Evolutionary conservation across 2,888 invertebrate species (phyloP), one percentile per base, ranked within the genome.

Genomic region (Gasteruption jaculator): DNA sequence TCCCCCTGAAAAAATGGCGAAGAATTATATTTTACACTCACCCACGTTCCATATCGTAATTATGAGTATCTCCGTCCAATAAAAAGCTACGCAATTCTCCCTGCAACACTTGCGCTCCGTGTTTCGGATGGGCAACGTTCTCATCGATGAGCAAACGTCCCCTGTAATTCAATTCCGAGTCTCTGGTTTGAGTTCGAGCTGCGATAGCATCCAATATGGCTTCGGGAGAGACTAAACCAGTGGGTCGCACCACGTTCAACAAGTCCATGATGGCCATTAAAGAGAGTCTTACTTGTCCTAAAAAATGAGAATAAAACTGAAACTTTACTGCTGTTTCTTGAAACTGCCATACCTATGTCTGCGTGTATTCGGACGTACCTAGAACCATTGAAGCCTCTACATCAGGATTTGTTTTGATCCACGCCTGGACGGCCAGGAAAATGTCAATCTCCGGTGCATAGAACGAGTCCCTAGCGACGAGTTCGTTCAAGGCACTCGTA

Each of bases 361-460:
- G n/a, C n/a, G n/a, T n/a, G n/a, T n/a, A n/a, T n/a, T n/a, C n/a
- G 18, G n/a, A 43, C 48, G 44, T 45, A 67, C 69, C 53, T 50
- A 70, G 53, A 35, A 69, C 59, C 36, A 53, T 49, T 19, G 56
- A 52, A 4, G 52, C 32, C 25, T 65, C 80, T 59, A 76, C 76
- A 47, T 79, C 78, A 44, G 81, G 77, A 74, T 94, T 93, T 19
- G 82, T 80, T 53, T 81, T 82, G 55, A 87, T 85, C 96, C 96
- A 97, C 42, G 76, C 79, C 66, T 83, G 81, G 0, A 96, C 89
- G 0, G 92, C 90, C 57, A 82, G 78, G 74, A 99, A 99, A 52
- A 99, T 95, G 58, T 94, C 88, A 25, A 91, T 90, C 73, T 99
- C 99, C 1, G 88, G 85, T 0, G 93, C 95, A 75, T 90, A 97